Evolutionary conservation across 2,113 vertebrate genomes (phyloP).

Genomic region (Serilophus lunatus): DNA sequence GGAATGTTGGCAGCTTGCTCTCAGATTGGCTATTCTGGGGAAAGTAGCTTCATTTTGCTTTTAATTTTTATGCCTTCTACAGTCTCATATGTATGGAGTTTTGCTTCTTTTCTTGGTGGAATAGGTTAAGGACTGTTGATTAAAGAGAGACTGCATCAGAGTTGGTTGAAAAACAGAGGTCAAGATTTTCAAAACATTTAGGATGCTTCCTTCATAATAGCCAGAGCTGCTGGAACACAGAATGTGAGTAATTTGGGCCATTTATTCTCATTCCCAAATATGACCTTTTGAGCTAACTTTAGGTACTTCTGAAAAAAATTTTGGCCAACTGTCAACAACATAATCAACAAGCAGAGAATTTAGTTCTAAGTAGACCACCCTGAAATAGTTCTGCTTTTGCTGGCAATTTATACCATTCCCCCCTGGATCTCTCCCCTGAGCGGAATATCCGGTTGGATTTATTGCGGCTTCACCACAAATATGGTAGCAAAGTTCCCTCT

Average conservation of each 20-base stretch:
- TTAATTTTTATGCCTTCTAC: not conserved
- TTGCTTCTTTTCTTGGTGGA: not conserved
- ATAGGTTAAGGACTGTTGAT: not conserved
- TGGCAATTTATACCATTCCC: conserved; percentile 27
- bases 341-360: conserved; percentile 28
- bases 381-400: conserved; percentile 51
- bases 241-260: not conserved
- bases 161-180: not conserved
- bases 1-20: not conserved
- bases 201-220: not conserved
- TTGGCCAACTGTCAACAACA: conserved; percentile 27
- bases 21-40: not conserved
- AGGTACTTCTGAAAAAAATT: conserved; percentile 17
- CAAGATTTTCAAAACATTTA: not conserved
- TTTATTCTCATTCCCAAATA: not conserved
- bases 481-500: not conserved
- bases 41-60: not conserved
- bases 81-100: not conserved
- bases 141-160: not conserved
- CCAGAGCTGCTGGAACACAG: not conserved
- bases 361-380: conserved; percentile 35
- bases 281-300: conserved; percentile 41
- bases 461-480: conserved; percentile 35
- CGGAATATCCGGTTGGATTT: conserved; percentile 42
- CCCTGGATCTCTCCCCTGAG: not conserved